phyloP scores from a whole-genome alignment of 2,113 vertebrate species.

The Gobio gobio region DNA sequence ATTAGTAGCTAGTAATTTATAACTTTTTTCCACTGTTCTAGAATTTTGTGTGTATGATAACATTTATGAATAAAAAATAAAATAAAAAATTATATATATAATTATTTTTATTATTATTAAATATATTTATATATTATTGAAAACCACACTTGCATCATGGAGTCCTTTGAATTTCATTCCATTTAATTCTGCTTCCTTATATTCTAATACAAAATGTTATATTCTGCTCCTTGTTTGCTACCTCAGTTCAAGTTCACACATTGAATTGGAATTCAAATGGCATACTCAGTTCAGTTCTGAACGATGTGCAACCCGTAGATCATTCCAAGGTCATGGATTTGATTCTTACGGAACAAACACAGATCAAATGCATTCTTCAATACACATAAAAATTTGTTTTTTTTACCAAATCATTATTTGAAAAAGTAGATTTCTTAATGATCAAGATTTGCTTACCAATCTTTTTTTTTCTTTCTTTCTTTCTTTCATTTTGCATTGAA shows the following conservation, averaged over 20 bases:
- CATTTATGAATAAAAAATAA: neutral
- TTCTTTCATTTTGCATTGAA: slow-evolving; percentile 8
- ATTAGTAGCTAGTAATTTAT: too few species aligned
- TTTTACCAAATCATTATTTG: neutral
- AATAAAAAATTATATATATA: too few species aligned
- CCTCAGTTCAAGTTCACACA: neutral
- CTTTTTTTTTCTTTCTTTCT: neutral
- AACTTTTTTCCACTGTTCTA: too few species aligned
- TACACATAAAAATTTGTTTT: neutral
- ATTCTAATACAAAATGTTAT: neutral
- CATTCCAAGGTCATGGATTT: neutral
- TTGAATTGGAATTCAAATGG: neutral
- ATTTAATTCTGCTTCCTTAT: neutral
- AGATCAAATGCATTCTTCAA: neutral
- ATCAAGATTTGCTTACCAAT: neutral
- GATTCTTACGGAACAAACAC: neutral
- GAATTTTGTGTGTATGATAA: neutral
- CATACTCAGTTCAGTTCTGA: neutral
- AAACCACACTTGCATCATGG: neutral
- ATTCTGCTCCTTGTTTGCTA: neutral
- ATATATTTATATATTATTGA: neutral
- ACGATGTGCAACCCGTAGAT: too few species aligned
- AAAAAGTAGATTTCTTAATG: neutral
- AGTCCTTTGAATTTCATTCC: neutral
- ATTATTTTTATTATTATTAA: too few species aligned